Percentiles rank a stretch among this genome's conserved stretches.
Conservation (phyloP, 2,797 vertebrate genomes). For the Rallus crepitans region DNA sequence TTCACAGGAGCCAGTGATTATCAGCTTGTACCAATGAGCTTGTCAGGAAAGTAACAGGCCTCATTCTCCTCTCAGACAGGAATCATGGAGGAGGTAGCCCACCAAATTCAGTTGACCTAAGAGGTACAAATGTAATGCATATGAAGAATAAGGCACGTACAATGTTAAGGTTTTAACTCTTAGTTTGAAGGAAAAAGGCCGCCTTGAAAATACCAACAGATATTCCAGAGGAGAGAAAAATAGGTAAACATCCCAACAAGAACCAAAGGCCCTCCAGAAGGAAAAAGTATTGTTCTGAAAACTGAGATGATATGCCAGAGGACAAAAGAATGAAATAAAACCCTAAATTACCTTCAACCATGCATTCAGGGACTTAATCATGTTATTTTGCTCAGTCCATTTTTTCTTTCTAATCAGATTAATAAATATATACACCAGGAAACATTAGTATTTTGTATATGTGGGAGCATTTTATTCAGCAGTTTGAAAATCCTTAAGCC, state of each 20-base stretch:
- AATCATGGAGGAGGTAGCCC: background rate
- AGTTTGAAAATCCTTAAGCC: constrained; percentile 25
- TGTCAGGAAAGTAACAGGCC: background rate
- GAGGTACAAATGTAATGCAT: background rate
- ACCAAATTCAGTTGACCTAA: background rate
- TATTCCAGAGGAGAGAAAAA: background rate
- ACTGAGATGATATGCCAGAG: background rate
- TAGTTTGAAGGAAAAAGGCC: background rate
- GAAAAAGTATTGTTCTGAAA: constrained; percentile 9
- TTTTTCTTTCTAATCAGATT: constrained; percentile 30
- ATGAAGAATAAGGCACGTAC: background rate
- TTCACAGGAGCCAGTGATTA: background rate
- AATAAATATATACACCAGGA: background rate
- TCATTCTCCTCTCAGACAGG: background rate
- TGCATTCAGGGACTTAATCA: background rate
- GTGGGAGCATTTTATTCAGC: background rate
- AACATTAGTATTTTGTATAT: constrained; percentile 19
- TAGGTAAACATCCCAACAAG: background rate
- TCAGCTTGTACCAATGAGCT: background rate
- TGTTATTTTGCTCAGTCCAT: background rate
- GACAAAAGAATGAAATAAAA: constrained; percentile 20
- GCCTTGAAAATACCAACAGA: background rate
- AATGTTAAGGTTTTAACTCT: background rate
- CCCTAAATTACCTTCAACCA: background rate
- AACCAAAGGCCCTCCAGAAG: background rate